Conservation (phyloP, 2,888 invertebrate genomes). For the Drepanosiphum platanoidis region DNA sequence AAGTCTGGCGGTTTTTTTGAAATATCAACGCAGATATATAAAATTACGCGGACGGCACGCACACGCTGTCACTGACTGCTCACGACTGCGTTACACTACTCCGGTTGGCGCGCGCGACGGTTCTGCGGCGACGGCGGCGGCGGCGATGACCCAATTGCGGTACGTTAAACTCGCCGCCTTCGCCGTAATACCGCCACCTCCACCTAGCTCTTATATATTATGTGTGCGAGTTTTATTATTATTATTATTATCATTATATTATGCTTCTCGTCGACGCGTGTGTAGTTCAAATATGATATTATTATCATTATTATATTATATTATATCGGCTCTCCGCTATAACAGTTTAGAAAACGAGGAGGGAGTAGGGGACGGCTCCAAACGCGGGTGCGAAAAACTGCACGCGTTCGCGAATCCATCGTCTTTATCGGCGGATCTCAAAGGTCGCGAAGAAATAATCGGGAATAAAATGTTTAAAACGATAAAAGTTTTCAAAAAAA, state of each 20-base stretch:
- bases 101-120: slow-evolving; percentile 41
- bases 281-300: background rate
- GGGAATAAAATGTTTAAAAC: too few relatives aligned
- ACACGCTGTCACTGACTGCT: slow-evolving; percentile 6
- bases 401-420: slow-evolving; percentile 21
- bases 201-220: background rate
- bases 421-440: too few relatives aligned
- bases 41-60: background rate
- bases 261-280: background rate
- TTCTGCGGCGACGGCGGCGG: slow-evolving; percentile 35
- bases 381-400: slow-evolving; percentile 51
- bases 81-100: slow-evolving; percentile 29
- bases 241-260: slow-evolving; percentile 35
- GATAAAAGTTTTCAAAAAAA: too few relatives aligned
- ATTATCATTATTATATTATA: background rate
- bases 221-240: background rate
- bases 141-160: slow-evolving; percentile 55
- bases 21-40: too few relatives aligned
- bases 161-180: slow-evolving; percentile 55
- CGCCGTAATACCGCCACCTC: slow-evolving; percentile 30
- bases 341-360: background rate
- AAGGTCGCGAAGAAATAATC: too few relatives aligned
- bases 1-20: background rate
- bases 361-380: background rate
- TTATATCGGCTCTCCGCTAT: background rate